These are phyloP conservation scores for Acanthococcus lagerstroemiae DNA, from an alignment of 2,888 invertebrate species.

Conservation along the genomic window DNA sequence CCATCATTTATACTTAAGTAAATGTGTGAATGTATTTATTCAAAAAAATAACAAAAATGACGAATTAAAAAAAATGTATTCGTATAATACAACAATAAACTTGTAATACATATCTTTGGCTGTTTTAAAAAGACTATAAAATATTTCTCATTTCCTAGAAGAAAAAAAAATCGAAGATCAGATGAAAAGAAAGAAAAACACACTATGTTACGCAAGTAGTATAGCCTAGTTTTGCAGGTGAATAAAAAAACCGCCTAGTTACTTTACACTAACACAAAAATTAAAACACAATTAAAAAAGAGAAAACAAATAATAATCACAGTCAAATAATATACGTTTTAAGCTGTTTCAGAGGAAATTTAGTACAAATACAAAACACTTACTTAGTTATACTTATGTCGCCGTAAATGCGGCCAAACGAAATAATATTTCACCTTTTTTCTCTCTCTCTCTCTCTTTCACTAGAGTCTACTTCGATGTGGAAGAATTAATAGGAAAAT, in stretches of 20 bases:
- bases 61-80: slow-evolving; percentile 6
- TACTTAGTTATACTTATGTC: no score
- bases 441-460: no score
- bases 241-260: not conserved
- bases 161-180: not conserved
- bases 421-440: no score
- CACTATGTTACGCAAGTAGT: not conserved
- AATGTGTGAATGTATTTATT: no score
- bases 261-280: slow-evolving; percentile 4
- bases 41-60: not conserved
- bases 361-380: no score
- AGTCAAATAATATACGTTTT: not conserved
- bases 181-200: not conserved
- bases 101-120: slow-evolving; percentile 26
- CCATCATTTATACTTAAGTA: no score
- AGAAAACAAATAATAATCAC: not conserved
- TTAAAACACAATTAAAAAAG: not conserved
- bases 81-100: slow-evolving; percentile 16
- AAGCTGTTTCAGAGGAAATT: no score
- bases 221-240: not conserved
- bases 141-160: not conserved
- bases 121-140: slow-evolving; percentile 21
- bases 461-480: no score
- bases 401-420: no score
- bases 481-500: no score